A percentile compares a stretch with the other conserved stretches of the same genome.
Evolutionary conservation across 1,140 invertebrate species (phyloP).

Genomic region (Radopholus similis): DNA sequence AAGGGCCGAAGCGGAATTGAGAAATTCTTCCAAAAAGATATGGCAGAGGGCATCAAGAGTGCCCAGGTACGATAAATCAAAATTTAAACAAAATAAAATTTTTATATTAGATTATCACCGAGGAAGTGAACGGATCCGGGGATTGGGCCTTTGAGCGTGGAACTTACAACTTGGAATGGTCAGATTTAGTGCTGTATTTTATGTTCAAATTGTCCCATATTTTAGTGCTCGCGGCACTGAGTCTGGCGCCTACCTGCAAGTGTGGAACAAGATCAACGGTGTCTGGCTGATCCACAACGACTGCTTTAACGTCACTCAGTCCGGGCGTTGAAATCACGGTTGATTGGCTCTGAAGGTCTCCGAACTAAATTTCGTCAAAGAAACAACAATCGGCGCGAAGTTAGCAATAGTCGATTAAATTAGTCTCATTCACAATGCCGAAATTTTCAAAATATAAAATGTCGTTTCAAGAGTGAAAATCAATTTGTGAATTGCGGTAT

Average conservation of each 20-base stretch:
- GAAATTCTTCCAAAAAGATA: constrained; percentile 57
- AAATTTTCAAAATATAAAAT: too few species aligned
- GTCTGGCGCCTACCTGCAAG: constrained; percentile 54
- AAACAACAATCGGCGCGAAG: too few species aligned
- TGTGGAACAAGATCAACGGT: constrained; percentile 60
- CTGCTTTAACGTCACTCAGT: constrained; percentile 53
- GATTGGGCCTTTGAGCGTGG: constrained; percentile 60
- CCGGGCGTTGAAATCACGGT: too few species aligned
- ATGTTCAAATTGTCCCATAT: too few species aligned
- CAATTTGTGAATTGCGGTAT: too few species aligned
- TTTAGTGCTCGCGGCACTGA: constrained; percentile 43
- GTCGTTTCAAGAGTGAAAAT: too few species aligned
- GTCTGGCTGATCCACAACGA: constrained; percentile 59
- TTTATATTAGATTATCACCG: constrained; percentile 56
- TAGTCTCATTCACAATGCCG: too few species aligned
- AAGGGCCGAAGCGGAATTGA: constrained; percentile 57
- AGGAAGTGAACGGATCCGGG: constrained; percentile 58
- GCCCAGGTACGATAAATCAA: constrained; percentile 20
- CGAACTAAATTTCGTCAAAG: too few species aligned
- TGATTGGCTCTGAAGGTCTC: too few species aligned
- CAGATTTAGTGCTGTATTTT: neutral
- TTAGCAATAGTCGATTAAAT: too few species aligned
- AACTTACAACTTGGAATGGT: constrained; percentile 51
- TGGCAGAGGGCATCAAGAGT: constrained; percentile 55
- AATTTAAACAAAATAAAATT: too few species aligned